Base-by-base conservation (phyloP, 2,888 invertebrate species). In the Zele albiditarsus region DNA sequence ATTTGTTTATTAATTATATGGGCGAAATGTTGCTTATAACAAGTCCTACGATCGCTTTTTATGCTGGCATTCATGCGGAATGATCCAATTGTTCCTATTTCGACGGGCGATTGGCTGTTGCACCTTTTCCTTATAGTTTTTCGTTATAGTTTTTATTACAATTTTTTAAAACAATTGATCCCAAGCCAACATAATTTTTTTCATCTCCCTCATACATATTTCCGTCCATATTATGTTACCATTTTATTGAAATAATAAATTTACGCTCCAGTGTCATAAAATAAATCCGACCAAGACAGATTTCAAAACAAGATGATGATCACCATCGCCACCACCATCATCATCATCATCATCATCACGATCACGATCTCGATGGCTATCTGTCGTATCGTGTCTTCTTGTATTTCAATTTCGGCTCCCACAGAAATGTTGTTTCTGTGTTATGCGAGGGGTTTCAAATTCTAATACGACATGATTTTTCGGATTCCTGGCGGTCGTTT, bases 381-480 rank as follows among this genome's bases (percentile, higher is more conserved):
- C 53, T n/a, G 53, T 53, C 23, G 53, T 53, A 53, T 53, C 53
- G 53, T 53, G 20, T 20, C 20, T 53, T 53, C 20, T 63, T 63
- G 33, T 33, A 33, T 63, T 33, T 33, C 31, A 31, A 63, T 33
- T 33, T 33, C 65, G 58, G 46, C 72, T 65, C 53, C 67, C 71
- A 75, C 72, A 73, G 71, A 74, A 66, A 53, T 53, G 20, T 53
- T 53, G 53, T 20, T 53, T 53, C 20, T 53, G 65, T 42, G 65
- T 42, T 75, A 65, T 75, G 38, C 71, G 70, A 76, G 53, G 66
- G 75, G 76, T 62, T 69, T 73, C 73, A 73, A 58, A 65, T 80
- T 83, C 85, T 86, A 87, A 88, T 87, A 83, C 84, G 85, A 88
- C 88, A 84, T 84, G 84, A 86, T 87, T 86, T 88, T 87, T 87